phyloP scores from a whole-genome alignment of 2,888 invertebrate genomes.

The Clivina fossor region DNA sequence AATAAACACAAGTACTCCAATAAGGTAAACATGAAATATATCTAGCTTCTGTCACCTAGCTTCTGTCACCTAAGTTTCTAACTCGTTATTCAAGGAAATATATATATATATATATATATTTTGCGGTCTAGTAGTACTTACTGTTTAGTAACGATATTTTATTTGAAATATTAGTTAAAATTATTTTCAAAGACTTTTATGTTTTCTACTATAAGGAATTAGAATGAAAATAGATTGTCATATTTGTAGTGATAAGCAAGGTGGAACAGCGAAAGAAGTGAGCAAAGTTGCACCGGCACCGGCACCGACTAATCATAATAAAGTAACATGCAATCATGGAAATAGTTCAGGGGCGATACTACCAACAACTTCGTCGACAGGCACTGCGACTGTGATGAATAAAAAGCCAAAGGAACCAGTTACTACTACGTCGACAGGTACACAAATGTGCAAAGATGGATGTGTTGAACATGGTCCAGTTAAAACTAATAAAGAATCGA shows the following conservation, averaged over 20 bases:
- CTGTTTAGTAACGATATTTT: not conserved
- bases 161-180: not conserved
- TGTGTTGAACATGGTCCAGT: slow-evolving; percentile 18
- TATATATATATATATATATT: no score
- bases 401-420: slow-evolving; percentile 14
- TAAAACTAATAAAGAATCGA: slow-evolving; percentile 37
- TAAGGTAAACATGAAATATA: no score
- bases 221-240: no score
- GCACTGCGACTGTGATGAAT: slow-evolving; percentile 16
- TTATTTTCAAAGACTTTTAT: not conserved
- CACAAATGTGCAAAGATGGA: slow-evolving; percentile 21
- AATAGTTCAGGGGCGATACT: no score
- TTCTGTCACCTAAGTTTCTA: no score
- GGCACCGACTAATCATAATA: slow-evolving; percentile 17
- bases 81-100: no score
- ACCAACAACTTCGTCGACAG: no score
- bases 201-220: not conserved
- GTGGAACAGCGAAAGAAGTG: slow-evolving; percentile 16
- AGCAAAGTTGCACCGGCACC: slow-evolving; percentile 13
- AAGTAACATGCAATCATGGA: no score
- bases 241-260: slow-evolving; percentile 20
- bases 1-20: slow-evolving; percentile 20
- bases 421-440: not conserved
- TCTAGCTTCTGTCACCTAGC: no score
- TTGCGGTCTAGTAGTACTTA: no score